phyloP scores from a whole-genome alignment of 2,888 invertebrate genomes.

The Abrostola tripartita region DNA sequence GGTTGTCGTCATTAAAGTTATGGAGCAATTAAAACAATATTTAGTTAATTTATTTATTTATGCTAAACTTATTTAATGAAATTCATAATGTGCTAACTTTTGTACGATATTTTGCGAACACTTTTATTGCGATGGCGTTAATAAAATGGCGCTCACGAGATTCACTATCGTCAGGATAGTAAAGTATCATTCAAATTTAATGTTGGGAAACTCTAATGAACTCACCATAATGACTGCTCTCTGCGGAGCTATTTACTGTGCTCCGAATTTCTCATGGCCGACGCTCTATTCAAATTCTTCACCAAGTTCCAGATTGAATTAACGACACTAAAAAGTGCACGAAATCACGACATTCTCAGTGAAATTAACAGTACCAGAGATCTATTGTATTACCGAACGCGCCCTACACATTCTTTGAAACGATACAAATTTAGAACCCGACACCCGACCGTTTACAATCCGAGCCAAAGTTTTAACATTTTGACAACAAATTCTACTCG shows the following conservation, averaged over 20 bases:
- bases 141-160: conserved; percentile 59
- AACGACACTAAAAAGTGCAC: conserved; percentile 79
- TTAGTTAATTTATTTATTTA: conserved; percentile 27
- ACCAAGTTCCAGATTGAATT: conserved; percentile 75
- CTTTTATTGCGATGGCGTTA: conserved; percentile 67
- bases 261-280: conserved; percentile 76
- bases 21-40: conserved; percentile 32
- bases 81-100: conserved; percentile 50
- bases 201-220: conserved; percentile 76
- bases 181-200: conserved; percentile 75
- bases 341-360: conserved; percentile 71
- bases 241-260: conserved; percentile 75
- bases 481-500: conserved; percentile 74
- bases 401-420: conserved; percentile 75
- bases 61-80: conserved; percentile 46
- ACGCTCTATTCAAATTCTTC: conserved; percentile 74
- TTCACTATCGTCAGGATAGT: conserved; percentile 77
- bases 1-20: conserved; percentile 20
- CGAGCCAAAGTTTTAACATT: conserved; percentile 70
- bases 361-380: conserved; percentile 77
- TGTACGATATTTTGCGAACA: conserved; percentile 58
- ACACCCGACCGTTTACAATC: conserved; percentile 62
- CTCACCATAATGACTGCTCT: conserved; percentile 77
- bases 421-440: conserved; percentile 78
- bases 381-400: conserved; percentile 72